Percentiles rank a stretch among this genome's conserved stretches.
phyloP scores from a whole-genome alignment of 1,140 invertebrate species.

The Eupristina koningsbergeri region DNA sequence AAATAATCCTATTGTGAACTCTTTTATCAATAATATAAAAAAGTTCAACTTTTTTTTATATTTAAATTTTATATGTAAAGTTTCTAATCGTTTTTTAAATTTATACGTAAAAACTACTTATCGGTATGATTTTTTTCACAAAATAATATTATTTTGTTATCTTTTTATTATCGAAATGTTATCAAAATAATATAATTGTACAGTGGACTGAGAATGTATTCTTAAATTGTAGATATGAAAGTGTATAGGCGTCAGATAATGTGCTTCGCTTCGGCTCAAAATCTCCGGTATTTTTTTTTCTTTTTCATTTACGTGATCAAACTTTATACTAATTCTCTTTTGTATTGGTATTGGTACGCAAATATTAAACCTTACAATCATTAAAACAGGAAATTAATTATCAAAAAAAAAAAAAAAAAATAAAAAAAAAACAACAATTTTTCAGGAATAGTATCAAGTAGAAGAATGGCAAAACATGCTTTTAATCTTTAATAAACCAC shows the following conservation, averaged over 20 bases:
- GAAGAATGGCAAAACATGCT: no score
- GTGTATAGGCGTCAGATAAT: not conserved
- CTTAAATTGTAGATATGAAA: constrained; percentile 14
- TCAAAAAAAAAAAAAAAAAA: not conserved
- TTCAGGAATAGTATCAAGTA: no score
- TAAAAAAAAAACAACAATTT: not conserved
- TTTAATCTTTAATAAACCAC: no score
- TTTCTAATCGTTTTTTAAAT: not conserved
- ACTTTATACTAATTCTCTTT: not conserved
- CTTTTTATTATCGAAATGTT: no score
- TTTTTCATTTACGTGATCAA: not conserved
- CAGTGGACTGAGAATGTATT: not conserved
- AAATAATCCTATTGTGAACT: no score
- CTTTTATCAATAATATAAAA: no score
- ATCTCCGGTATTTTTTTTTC: not conserved
- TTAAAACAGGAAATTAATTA: no score
- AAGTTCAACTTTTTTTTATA: not conserved
- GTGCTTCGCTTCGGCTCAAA: not conserved
- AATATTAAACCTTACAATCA: no score
- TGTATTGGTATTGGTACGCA: no score
- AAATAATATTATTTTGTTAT: constrained; percentile 8
- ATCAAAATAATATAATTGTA: no score
- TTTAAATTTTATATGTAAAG: not conserved
- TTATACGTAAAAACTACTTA: not conserved
- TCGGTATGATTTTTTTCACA: not conserved